Percentiles rank a stretch among this genome's conserved stretches.
These are phyloP conservation scores for Prunella himalayana DNA, from an alignment of 2,113 vertebrate genomes.

Conservation along the genomic window DNA sequence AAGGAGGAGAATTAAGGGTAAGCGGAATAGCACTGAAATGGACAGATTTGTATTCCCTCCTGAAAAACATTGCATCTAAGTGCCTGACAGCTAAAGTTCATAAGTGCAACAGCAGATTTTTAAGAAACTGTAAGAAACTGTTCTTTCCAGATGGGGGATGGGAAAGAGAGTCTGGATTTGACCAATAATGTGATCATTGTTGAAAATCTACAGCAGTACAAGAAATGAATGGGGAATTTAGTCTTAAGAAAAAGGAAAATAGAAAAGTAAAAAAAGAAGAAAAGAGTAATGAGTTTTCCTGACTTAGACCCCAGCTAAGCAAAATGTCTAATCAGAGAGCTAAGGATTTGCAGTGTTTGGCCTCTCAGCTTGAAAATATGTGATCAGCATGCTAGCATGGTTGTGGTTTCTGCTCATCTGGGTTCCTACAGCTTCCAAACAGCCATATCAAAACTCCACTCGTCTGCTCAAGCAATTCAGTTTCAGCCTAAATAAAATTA, in stretches of 20 bases:
- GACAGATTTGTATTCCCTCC: conserved; percentile 43
- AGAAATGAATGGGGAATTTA: conserved; percentile 24
- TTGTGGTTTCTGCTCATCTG: not conserved
- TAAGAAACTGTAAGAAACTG: conserved; percentile 4
- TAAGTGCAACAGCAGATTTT: conserved; percentile 37
- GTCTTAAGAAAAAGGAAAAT: not conserved
- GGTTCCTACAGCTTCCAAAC: not conserved
- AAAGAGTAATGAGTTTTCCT: conserved; percentile 7
- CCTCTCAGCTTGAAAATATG: not conserved
- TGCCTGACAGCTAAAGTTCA: conserved; percentile 56
- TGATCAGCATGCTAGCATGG: not conserved
- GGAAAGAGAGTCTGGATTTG: not conserved
- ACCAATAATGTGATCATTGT: conserved; percentile 54
- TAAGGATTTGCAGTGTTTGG: not conserved
- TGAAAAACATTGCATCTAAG: conserved; percentile 29
- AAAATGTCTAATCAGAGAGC: not conserved
- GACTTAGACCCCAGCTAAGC: not conserved
- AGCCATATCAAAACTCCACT: not conserved
- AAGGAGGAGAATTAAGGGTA: conserved; percentile 61
- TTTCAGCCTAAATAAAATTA: not conserved
- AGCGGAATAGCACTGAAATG: conserved; percentile 54
- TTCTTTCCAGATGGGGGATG: not conserved
- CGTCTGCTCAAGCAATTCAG: not conserved
- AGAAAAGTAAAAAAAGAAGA: not conserved
- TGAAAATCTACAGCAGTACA: not conserved